A percentile compares a stretch with the other conserved stretches of the same genome.
phyloP scores from a whole-genome alignment of 2,113 vertebrate genomes.

The Tor tambroides region DNA sequence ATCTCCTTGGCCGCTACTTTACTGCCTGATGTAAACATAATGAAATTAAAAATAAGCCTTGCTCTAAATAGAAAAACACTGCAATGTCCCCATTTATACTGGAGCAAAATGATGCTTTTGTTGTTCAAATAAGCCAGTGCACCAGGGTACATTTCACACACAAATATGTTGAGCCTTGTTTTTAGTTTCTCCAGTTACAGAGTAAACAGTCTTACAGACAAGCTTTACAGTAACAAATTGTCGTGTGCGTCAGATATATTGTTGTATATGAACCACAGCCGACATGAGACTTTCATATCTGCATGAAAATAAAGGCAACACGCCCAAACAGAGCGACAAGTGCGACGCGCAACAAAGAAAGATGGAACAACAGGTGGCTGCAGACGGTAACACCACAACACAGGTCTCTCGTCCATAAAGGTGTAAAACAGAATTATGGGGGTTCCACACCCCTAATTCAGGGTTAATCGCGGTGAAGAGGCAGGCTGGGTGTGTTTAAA shows the following conservation, averaged over 20 bases:
- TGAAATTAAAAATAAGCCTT: constrained; percentile 16
- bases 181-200: constrained; percentile 3
- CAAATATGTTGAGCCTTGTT: constrained; percentile 2
- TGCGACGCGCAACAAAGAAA: constrained; percentile 49
- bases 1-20: neutral
- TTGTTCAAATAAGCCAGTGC: constrained; percentile 14
- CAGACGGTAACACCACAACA: neutral
- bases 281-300: neutral
- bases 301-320: constrained; percentile 17
- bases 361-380: constrained; percentile 74
- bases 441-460: neutral
- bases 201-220: neutral
- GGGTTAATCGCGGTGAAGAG: neutral
- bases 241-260: neutral
- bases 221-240: neutral
- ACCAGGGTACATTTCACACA: neutral
- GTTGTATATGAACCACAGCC: neutral
- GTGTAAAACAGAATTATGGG: neutral
- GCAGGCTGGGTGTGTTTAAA: neutral
- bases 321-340: constrained; percentile 52
- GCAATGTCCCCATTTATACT: neutral
- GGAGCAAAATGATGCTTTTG: neutral
- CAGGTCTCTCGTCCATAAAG: neutral
- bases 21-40: constrained; percentile 34
- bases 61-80: constrained; percentile 33